Percentiles rank a stretch among this genome's conserved stretches.
Evolutionary conservation across 2,888 invertebrate genomes (phyloP).

Genomic region (Parochlus steinenii): DNA sequence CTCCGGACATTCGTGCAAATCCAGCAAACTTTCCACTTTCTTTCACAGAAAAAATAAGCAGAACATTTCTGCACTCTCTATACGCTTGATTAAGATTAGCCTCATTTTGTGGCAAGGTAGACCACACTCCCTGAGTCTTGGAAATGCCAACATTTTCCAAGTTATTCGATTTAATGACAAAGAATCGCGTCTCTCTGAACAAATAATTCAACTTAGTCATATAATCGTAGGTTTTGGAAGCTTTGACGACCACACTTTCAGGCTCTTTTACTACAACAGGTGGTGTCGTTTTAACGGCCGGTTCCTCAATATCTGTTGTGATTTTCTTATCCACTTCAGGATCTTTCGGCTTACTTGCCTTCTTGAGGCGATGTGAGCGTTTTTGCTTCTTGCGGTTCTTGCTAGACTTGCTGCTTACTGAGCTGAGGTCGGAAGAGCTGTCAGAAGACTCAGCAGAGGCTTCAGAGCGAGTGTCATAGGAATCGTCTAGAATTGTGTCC

Average conservation of each 20-base stretch:
- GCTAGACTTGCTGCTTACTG: conserved; percentile 51
- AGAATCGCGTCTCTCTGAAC: conserved; percentile 86
- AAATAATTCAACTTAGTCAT: conserved; percentile 82
- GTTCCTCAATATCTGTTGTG: conserved; percentile 21
- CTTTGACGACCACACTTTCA: conserved; percentile 21
- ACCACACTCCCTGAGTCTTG: conserved; percentile 94
- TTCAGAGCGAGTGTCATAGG: conserved; percentile 74
- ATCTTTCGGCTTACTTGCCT: conserved; percentile 32
- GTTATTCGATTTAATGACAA: conserved; percentile 95
- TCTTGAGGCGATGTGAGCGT: conserved; percentile 15
- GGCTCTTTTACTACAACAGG: conserved; percentile 7
- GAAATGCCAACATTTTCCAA: conserved; percentile 90
- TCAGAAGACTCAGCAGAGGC: conserved; percentile 64
- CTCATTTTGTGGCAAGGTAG: conserved; percentile 93
- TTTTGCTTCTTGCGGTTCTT: conserved; percentile 13
- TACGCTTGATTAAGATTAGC: conserved; percentile 89
- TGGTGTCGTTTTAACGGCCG: conserved; percentile 18
- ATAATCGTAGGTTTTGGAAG: conserved; percentile 63
- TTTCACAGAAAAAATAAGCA: conserved; percentile 92
- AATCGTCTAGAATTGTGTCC: conserved; percentile 41
- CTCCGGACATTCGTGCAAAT: conserved; percentile 78
- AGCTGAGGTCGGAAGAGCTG: conserved; percentile 57
- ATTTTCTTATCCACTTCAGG: conserved; percentile 34
- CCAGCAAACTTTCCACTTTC: conserved; percentile 94
- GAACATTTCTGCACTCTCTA: conserved; percentile 80